Base-by-base conservation (phyloP, 2,113 vertebrate species). In the Pheucticus melanocephalus region DNA sequence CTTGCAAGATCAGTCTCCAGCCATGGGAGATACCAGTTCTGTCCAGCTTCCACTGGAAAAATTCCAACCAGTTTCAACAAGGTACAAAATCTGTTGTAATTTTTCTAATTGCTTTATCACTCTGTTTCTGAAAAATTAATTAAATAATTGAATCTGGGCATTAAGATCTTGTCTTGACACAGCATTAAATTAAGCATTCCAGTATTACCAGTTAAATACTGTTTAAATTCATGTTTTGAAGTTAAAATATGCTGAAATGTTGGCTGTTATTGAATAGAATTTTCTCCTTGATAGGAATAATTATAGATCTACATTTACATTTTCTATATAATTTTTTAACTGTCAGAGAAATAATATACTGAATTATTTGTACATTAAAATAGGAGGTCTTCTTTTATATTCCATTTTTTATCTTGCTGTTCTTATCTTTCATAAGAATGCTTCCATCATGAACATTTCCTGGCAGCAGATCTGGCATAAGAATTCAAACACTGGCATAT, bases 401-500 rank as follows among this genome's bases (percentile, higher is more conserved):
- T 90, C 37, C 11, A n/a, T 86, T 95, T 97, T 95, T 87, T 63
- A 88, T 81, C 83, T 91, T 84, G 33, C 40, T 92, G 2, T 91
- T 96, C 71, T 94, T 96, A 59, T 44, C 82, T 94, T 96, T 87
- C 12, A 17, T 87, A 23, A 91, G 68, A 83, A 66, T 94, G 59
- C 42, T 92, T 96, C 80, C 24, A 61, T 63, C 31, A 68, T 75
- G 72, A 96, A 94, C 57, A 28, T 95, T 90, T 82, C 78, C 64
- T 97, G 82, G 47, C 72, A 72, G 66, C 33, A 68, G 39, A 78
- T 91, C 69, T 63, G 59, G 22, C 6, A 0, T 75, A 83, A 91
- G 81, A 92, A 82, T 92, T 97, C 82, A 87, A 80, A 81, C 95
- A 94, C 68, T 95, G 78, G 93, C 51, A 80, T 95, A 51, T 95